These are phyloP conservation scores for Tokudaia tokunoshimensis DNA, from an alignment of 2,797 vertebrate species.

Conservation along the genomic window DNA sequence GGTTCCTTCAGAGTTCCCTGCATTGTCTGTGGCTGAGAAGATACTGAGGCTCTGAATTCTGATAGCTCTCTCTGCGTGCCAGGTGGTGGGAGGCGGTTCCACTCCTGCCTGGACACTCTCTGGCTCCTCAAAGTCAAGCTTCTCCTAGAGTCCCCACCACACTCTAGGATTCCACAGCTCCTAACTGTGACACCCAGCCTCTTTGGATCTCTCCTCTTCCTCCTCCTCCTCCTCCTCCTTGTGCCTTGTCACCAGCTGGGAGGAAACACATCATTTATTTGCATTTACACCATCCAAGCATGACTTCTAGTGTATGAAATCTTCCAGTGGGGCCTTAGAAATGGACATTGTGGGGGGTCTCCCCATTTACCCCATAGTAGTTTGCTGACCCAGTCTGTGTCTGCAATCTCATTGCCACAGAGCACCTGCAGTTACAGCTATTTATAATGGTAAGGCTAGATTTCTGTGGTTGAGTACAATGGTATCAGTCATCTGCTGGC, in stretches of 20 bases:
- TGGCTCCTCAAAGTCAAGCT: neutral
- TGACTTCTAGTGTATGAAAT: neutral
- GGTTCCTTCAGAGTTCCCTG: neutral
- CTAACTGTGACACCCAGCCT: neutral
- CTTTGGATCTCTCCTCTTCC: neutral
- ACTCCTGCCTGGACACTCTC: neutral
- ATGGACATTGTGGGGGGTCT: neutral
- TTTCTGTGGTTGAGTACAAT: neutral
- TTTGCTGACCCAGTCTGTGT: neutral
- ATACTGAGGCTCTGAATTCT: neutral
- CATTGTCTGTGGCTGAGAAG: neutral
- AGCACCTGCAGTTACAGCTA: conserved; percentile 41
- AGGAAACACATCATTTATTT: neutral
- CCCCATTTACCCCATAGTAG: neutral
- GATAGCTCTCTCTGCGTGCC: too few species aligned
- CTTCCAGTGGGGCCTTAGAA: neutral
- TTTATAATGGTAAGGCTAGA: neutral
- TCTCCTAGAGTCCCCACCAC: too few species aligned
- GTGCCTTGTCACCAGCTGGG: neutral
- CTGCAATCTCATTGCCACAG: conserved; percentile 41
- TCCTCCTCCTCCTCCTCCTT: neutral
- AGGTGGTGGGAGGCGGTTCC: neutral
- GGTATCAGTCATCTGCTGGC: neutral
- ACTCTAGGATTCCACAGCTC: neutral
- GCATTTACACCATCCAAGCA: neutral